Conservation (phyloP, 2,113 vertebrate genomes). For the Osmerus eperlanus region DNA sequence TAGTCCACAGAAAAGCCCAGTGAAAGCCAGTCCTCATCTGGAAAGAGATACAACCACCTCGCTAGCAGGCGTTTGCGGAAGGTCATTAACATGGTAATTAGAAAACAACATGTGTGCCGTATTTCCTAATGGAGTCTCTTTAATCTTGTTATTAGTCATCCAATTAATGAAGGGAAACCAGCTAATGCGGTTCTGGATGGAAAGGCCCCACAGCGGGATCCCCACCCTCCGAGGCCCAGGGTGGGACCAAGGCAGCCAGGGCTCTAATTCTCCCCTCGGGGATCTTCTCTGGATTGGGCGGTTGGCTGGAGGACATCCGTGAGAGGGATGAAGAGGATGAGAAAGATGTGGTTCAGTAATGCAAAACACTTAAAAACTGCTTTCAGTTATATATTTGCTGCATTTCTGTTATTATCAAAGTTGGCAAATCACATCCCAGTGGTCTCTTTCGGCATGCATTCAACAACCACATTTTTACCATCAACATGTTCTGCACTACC, state of each 20-base stretch:
- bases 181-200: constrained; percentile 18
- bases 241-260: neutral
- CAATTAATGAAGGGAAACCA: constrained; percentile 35
- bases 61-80: constrained; percentile 13
- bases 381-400: too few species aligned
- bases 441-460: too few species aligned
- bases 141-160: constrained; percentile 46
- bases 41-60: constrained; percentile 12
- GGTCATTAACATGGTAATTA: constrained; percentile 44
- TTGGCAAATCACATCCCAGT: too few species aligned
- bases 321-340: too few species aligned
- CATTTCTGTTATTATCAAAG: too few species aligned
- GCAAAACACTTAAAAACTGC: neutral
- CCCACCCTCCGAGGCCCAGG: constrained; percentile 1
- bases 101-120: constrained; percentile 32
- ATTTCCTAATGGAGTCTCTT: constrained; percentile 35
- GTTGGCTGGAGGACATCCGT: neutral
- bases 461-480: too few species aligned
- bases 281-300: neutral
- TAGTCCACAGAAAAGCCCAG: neutral
- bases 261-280: neutral
- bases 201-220: constrained; percentile 18
- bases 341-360: neutral
- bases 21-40: constrained; percentile 16
- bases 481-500: too few species aligned